Base-by-base conservation (phyloP, 2,888 invertebrate species). In the Chrysolina haemoptera region DNA sequence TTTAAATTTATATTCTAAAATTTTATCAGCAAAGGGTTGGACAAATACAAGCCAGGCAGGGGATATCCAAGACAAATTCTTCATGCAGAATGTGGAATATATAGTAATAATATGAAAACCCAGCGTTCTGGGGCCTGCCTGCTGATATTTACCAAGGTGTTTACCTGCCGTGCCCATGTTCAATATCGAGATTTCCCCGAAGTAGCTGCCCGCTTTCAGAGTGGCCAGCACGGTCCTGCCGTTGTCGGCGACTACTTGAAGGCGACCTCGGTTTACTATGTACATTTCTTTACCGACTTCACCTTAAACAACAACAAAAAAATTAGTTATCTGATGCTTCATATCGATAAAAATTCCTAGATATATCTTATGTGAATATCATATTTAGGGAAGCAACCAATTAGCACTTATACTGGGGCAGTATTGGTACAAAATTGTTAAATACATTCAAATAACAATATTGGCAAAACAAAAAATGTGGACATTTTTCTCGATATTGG, bases 201-300 rank as follows among this genome's bases (percentile, higher is more conserved):
- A 99, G 93, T 99, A 99, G 89, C 98, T 98, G 89, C 98, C 99
- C 85, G 98, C 98, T 90, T 97, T 97, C 87, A 99, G 93, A 81
- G 98, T 98, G 85, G 98, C 98, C 89, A 99, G 92, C 82, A 98
- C 98, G 70, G 97, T 97, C 89, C 96, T 94, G 82, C 97, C 97
- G 89, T 97, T 96, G 90, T 98, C 97, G 78, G 94, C 97, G 82
- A 96, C 98, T 88, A 96, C 98, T 91, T 95, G 97, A 85, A 98
- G 92, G 83, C 96, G 93, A 79, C 99, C 98, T 84, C 98, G 92
- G 90, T 98, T 98, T 83, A 99, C 98, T 90, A 99, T 98, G 91
- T 99, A 99, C 98, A 99, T 99, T 90, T 98, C 98, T 89, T 98
- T 98, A 81, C 98, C 98, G 80, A 99, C 98, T 91, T 99, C 98